Percentiles rank a stretch among this genome's conserved stretches.
These are phyloP conservation scores for Scaptomyza flava DNA, from an alignment of 2,888 invertebrate genomes.

Conservation along the genomic window DNA sequence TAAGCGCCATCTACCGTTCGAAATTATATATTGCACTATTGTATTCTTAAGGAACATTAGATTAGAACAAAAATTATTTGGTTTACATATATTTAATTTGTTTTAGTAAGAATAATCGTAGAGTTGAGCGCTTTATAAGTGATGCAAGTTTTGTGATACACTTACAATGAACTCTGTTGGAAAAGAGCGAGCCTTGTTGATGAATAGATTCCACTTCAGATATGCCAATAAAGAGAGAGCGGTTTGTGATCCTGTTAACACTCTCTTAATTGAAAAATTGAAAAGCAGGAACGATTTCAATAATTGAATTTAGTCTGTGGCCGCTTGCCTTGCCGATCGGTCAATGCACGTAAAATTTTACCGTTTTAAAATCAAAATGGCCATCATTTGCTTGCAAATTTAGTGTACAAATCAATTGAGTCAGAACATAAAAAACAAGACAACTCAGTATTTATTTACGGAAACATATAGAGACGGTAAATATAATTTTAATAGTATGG, in stretches of 20 bases:
- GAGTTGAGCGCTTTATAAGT: too few species aligned
- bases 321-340: neutral
- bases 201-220: neutral
- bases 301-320: neutral
- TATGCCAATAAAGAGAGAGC: neutral
- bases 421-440: slow-evolving; percentile 46
- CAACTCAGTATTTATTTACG: slow-evolving; percentile 55
- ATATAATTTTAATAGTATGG: slow-evolving; percentile 37
- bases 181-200: neutral
- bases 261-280: too few species aligned
- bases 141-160: too few species aligned
- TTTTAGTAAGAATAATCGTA: too few species aligned
- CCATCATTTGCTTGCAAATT: too few species aligned
- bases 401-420: neutral
- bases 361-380: too few species aligned
- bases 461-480: slow-evolving; percentile 39
- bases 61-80: too few species aligned
- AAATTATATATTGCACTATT: too few species aligned
- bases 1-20: neutral
- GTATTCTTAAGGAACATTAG: too few species aligned
- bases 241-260: neutral
- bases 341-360: neutral
- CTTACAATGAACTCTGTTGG: too few species aligned
- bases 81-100: too few species aligned
- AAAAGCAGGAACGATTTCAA: too few species aligned